Percentiles rank a stretch among this genome's conserved stretches.
Evolutionary conservation across 2,113 vertebrate genomes (phyloP).

Genomic region (Brachyistius frenatus): DNA sequence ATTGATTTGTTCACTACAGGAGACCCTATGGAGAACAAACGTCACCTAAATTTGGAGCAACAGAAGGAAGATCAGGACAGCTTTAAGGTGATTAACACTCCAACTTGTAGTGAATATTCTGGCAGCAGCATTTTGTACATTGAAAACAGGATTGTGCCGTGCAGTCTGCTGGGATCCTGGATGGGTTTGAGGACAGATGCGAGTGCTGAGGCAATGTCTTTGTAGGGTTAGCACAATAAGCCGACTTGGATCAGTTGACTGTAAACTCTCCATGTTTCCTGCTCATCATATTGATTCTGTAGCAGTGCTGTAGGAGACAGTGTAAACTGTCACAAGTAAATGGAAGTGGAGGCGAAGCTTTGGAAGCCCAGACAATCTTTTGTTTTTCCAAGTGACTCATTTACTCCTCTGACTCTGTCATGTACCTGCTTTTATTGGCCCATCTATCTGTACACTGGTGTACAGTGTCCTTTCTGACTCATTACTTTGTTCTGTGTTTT

Average conservation of each 20-base stretch:
- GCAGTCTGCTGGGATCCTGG: background rate
- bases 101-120: background rate
- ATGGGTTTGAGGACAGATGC: conserved; percentile 18
- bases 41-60: conserved; percentile 4
- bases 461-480: background rate
- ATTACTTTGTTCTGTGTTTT: conserved; percentile 16
- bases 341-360: conserved; percentile 23
- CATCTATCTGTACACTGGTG: no score
- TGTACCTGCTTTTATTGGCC: background rate
- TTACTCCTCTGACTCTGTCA: background rate
- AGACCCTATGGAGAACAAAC: conserved; percentile 1
- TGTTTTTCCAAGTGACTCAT: background rate
- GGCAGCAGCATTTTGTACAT: background rate
- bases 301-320: conserved; percentile 9
- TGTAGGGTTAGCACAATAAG: conserved; percentile 29
- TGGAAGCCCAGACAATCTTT: background rate
- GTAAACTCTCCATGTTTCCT: conserved; percentile 32
- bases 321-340: conserved; percentile 44
- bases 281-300: conserved; percentile 47
- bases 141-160: background rate
- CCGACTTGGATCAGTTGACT: conserved; percentile 29
- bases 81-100: background rate
- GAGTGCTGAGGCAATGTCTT: conserved; percentile 36
- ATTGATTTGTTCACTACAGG: conserved; percentile 27
- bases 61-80: background rate